Evolutionary conservation across 2,113 vertebrate genomes (phyloP).

Genomic region (Sterrhoptilus dennistouni): DNA sequence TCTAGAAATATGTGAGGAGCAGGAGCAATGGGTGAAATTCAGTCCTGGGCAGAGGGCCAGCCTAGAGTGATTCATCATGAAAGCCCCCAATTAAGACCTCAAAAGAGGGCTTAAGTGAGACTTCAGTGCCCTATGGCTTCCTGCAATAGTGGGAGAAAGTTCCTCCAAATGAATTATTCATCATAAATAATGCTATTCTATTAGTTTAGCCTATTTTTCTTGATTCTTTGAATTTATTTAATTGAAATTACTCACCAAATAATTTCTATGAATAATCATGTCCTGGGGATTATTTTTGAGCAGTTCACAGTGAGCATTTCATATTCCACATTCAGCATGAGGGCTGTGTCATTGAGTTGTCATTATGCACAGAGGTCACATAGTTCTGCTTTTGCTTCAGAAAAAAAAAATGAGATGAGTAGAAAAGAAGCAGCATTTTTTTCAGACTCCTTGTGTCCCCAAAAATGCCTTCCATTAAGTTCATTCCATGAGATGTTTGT

Average conservation of each 20-base stretch:
- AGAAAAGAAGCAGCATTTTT: neutral
- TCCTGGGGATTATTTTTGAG: slow-evolving; percentile 51
- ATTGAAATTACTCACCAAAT: slow-evolving; percentile 68
- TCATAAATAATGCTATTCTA: slow-evolving; percentile 40
- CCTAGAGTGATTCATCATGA: neutral
- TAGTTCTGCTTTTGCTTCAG: neutral
- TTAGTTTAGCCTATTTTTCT: slow-evolving; percentile 46
- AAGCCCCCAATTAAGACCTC: slow-evolving; percentile 42
- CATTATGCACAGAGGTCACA: slow-evolving; percentile 31
- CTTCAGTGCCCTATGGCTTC: neutral
- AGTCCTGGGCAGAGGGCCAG: slow-evolving; percentile 45
- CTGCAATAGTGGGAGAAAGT: neutral
- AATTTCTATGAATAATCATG: slow-evolving; percentile 69
- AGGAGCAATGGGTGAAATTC: slow-evolving; percentile 44
- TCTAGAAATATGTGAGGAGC: slow-evolving; percentile 10
- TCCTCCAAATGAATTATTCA: slow-evolving; percentile 44
- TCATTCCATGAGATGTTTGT: neutral
- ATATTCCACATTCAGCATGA: slow-evolving; percentile 17
- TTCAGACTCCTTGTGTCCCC: neutral
- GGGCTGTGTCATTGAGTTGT: slow-evolving; percentile 34
- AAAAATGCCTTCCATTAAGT: neutral
- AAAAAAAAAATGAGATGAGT: neutral
- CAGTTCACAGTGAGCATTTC: neutral
- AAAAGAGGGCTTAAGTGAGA: slow-evolving; percentile 18
- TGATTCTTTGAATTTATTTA: slow-evolving; percentile 61